Conservation (phyloP, 1,140 invertebrate species). For the Rhynchophorus ferrugineus region DNA sequence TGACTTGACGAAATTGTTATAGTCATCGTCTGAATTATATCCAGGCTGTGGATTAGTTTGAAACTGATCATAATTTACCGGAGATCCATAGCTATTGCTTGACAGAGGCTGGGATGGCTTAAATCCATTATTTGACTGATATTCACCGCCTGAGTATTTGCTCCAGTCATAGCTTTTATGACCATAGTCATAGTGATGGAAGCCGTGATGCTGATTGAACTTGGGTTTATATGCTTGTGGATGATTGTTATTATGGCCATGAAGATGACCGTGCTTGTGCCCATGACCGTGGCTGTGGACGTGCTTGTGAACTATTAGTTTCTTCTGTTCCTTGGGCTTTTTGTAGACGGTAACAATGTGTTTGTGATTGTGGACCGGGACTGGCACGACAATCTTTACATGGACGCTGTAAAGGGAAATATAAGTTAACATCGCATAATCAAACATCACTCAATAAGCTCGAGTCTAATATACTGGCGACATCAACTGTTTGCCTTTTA, state of each 20-base stretch:
- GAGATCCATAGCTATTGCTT: background rate
- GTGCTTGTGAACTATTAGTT: slow-evolving; percentile 19
- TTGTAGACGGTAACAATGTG: slow-evolving; percentile 20
- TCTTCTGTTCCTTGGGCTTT: slow-evolving; percentile 18
- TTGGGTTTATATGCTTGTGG: slow-evolving; percentile 7
- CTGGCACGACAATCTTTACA: slow-evolving; percentile 21
- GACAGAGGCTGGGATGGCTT: slow-evolving; percentile 7
- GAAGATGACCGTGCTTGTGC: slow-evolving; percentile 16
- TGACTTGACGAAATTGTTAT: too few species aligned
- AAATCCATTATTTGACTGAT: background rate
- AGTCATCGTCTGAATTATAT: too few species aligned
- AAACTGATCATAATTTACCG: too few species aligned
- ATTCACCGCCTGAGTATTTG: background rate
- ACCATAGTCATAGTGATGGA: background rate
- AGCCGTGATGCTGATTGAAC: slow-evolving; percentile 2
- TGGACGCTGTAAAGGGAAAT: slow-evolving; percentile 17
- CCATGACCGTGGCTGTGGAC: slow-evolving; percentile 18
- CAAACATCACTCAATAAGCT: too few species aligned
- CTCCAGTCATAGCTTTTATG: background rate
- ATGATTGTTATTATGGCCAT: slow-evolving; percentile 13
- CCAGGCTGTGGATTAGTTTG: too few species aligned
- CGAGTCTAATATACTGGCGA: too few species aligned
- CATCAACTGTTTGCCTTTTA: too few species aligned
- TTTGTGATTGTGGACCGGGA: slow-evolving; percentile 15
- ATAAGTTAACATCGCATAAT: too few species aligned